phyloP scores from a whole-genome alignment of 2,888 invertebrate genomes.

The Erpobdella octoculata region DNA sequence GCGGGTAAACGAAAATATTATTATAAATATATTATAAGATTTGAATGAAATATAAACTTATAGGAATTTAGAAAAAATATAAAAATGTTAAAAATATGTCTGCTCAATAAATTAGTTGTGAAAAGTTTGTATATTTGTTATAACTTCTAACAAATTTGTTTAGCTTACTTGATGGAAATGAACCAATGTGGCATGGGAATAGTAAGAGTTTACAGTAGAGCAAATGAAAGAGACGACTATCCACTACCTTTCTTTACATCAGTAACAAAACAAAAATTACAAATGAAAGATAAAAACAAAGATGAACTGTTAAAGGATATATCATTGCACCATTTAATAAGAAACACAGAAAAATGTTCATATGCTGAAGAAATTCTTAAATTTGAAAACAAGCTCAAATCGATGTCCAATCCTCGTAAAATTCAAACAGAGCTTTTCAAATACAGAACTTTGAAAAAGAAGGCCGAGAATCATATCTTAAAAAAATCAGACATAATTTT shows the following conservation, averaged over 20 bases:
- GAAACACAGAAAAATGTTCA: constrained; percentile 33
- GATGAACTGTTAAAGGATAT: constrained; percentile 35
- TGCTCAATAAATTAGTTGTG: no score
- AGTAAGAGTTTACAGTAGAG: constrained; percentile 44
- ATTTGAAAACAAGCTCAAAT: background rate
- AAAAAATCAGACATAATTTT: constrained; percentile 44
- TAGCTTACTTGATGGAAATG: constrained; percentile 1
- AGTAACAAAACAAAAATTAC: background rate
- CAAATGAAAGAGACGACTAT: constrained; percentile 41
- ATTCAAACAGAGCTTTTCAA: constrained; percentile 18
- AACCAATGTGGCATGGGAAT: constrained; percentile 38
- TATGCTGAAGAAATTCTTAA: constrained; percentile 18
- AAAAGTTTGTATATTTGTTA: no score
- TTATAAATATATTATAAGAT: no score
- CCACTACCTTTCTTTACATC: constrained; percentile 39
- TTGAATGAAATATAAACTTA: no score
- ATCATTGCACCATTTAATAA: constrained; percentile 40
- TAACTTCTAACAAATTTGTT: no score
- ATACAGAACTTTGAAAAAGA: constrained; percentile 35
- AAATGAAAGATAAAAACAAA: background rate
- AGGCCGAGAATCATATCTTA: constrained; percentile 40
- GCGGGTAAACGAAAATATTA: no score
- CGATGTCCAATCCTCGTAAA: no score
- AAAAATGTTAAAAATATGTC: no score
- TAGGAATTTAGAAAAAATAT: no score